Evolutionary conservation across 2,113 vertebrate species (phyloP).

Genomic region (Brachyistius frenatus): DNA sequence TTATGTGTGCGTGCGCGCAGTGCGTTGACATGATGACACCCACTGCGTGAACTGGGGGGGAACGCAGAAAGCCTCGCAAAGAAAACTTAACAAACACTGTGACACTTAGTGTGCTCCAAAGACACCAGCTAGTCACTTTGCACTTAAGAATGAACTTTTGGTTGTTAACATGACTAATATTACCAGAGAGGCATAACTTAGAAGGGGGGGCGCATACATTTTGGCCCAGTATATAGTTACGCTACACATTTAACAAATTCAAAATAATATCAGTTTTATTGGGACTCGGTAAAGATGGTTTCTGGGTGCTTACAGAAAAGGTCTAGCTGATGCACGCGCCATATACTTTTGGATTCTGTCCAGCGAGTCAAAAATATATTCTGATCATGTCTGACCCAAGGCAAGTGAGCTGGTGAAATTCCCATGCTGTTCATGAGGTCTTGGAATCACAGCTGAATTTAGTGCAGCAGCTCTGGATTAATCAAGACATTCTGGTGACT

Average conservation of each 20-base stretch:
- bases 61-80: too few species aligned
- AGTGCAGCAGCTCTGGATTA: conserved; percentile 39
- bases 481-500: conserved; percentile 44
- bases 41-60: not conserved
- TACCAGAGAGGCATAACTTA: not conserved
- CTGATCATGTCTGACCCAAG: conserved; percentile 48
- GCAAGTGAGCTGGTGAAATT: conserved; percentile 28
- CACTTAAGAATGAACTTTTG: not conserved
- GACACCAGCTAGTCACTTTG: too few species aligned
- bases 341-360: conserved; percentile 43
- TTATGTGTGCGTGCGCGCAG: not conserved
- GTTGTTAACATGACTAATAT: not conserved
- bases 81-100: too few species aligned
- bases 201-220: not conserved
- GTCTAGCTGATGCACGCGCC: not conserved
- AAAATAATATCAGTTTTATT: not conserved
- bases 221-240: not conserved
- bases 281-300: not conserved
- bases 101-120: too few species aligned
- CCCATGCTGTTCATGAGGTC: conserved; percentile 33
- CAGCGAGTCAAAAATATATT: conserved; percentile 30
- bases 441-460: conserved; percentile 45
- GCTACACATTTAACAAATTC: conserved; percentile 1
- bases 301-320: not conserved
- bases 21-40: not conserved